Percentiles rank a stretch among this genome's conserved stretches.
Conservation (phyloP, 1,140 invertebrate genomes). For the Macrosteles quadrilineatus region DNA sequence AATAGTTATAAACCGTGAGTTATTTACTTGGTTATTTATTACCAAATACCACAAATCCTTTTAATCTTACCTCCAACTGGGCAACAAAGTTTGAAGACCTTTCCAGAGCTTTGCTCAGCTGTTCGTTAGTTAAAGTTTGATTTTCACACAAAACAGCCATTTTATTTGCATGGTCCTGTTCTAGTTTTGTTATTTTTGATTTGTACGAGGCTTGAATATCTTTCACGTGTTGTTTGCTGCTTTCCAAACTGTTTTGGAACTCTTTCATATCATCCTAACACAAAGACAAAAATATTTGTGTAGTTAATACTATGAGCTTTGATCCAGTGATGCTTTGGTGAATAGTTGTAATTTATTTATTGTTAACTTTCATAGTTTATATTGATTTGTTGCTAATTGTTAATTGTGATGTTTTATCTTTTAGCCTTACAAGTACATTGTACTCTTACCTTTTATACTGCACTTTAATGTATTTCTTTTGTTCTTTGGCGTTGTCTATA, state of each 20-base stretch:
- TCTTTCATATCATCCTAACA: neutral
- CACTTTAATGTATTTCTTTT: no score
- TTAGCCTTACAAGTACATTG: no score
- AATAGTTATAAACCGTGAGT: neutral
- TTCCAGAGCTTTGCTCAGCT: neutral
- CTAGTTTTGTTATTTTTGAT: neutral
- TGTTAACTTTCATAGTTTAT: no score
- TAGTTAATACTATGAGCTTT: no score
- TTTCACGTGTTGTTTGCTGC: neutral
- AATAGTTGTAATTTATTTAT: no score
- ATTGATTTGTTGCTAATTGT: no score
- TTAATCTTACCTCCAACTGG: neutral
- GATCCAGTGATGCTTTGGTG: no score
- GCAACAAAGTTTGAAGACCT: neutral
- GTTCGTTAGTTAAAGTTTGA: slow-evolving; percentile 7
- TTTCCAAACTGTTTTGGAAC: neutral
- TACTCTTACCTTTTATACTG: no score
- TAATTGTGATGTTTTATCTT: no score
- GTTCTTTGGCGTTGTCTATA: no score
- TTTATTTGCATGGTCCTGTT: neutral
- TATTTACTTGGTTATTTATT: neutral
- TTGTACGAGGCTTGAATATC: neutral
- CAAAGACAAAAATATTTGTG: no score
- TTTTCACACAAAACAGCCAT: neutral
- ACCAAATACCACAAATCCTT: neutral